Conservation (phyloP, 2,797 vertebrate species). For the Aphelocoma californica region DNA sequence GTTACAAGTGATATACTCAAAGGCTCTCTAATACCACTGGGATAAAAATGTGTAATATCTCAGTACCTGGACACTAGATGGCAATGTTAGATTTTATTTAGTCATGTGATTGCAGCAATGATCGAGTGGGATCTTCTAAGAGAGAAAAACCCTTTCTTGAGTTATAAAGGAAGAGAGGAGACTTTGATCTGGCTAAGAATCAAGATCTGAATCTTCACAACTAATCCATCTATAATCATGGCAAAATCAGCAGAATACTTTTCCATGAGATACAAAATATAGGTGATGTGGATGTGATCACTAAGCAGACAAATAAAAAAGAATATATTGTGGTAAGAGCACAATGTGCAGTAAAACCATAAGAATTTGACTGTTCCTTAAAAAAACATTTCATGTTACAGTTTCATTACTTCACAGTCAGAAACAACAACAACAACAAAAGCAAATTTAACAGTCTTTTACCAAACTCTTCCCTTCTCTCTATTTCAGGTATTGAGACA, state of each 20-base stretch:
- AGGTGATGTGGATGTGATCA: background rate
- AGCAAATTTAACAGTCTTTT: background rate
- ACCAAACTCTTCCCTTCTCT: background rate
- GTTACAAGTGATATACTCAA: background rate
- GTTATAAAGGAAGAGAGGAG: background rate
- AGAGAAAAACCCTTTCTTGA: background rate
- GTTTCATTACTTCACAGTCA: background rate
- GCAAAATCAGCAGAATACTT: background rate
- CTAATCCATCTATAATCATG: background rate
- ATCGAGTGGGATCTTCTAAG: background rate
- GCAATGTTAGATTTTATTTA: constrained; percentile 60
- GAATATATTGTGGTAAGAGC: background rate
- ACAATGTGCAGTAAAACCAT: background rate
- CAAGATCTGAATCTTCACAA: background rate
- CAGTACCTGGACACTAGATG: constrained; percentile 35
- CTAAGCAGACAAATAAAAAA: background rate
- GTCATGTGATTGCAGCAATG: constrained; percentile 48
- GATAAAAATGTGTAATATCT: background rate
- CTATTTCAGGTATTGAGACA: background rate
- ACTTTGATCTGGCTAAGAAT: background rate
- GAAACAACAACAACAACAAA: background rate
- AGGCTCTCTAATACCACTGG: background rate
- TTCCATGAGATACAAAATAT: background rate
- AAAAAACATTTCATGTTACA: background rate
- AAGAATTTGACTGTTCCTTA: background rate